Conservation (phyloP, 2,888 invertebrate species). For the Lagria hirta region DNA sequence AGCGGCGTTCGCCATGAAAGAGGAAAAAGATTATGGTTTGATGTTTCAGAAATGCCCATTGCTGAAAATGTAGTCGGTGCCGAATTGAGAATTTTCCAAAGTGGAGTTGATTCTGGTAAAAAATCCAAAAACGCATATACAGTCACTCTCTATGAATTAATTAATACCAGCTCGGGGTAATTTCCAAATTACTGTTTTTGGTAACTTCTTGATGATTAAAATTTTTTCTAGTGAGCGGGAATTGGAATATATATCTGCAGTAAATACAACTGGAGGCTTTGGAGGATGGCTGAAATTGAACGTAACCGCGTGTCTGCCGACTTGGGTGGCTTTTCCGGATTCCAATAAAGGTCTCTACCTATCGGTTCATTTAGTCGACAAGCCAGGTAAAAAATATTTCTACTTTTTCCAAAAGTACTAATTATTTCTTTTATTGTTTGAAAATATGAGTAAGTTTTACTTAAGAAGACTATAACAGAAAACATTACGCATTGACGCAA, state of each 20-base stretch:
- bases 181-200: neutral
- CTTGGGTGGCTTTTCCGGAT: constrained; percentile 78
- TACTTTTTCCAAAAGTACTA: neutral
- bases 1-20: constrained; percentile 78
- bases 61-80: constrained; percentile 83
- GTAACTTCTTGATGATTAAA: neutral
- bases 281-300: constrained; percentile 89
- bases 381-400: constrained; percentile 61
- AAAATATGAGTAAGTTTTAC: too few relatives aligned
- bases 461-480: too few relatives aligned
- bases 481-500: too few relatives aligned
- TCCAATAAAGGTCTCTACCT: constrained; percentile 85
- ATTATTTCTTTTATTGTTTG: too few relatives aligned
- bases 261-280: constrained; percentile 73
- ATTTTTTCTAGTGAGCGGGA: constrained; percentile 63
- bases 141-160: constrained; percentile 67
- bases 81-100: constrained; percentile 81
- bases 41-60: constrained; percentile 81
- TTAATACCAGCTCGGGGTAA: constrained; percentile 67
- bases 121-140: constrained; percentile 60
- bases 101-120: constrained; percentile 55
- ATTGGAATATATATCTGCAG: constrained; percentile 71
- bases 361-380: constrained; percentile 71
- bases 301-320: constrained; percentile 72
- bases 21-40: constrained; percentile 89